phyloP scores from a whole-genome alignment of 2,113 vertebrate species.

The Sprattus sprattus region DNA sequence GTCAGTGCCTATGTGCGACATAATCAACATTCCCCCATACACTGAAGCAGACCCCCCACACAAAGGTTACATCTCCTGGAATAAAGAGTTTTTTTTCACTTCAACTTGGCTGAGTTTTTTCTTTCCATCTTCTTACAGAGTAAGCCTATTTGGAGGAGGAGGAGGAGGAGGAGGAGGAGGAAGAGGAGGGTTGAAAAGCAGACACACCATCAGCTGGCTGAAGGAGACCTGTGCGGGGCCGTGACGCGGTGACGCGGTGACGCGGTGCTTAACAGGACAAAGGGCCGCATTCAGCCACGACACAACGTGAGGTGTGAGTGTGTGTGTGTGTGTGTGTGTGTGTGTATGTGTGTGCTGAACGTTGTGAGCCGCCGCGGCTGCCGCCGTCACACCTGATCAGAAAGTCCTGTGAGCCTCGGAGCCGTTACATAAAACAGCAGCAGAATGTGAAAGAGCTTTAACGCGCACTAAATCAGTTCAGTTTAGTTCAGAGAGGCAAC shows the following conservation, averaged over 20 bases:
- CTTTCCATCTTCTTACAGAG: constrained; percentile 44
- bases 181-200: neutral
- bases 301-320: constrained; percentile 16
- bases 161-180: neutral
- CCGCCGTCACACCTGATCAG: neutral
- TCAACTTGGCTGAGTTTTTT: neutral
- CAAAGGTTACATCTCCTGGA: constrained; percentile 39
- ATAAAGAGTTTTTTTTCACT: constrained; percentile 41
- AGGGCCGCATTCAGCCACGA: constrained; percentile 16
- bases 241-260: neutral
- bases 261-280: constrained; percentile 14
- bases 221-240: neutral
- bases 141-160: constrained; percentile 41
- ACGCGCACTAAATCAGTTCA: neutral
- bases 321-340: too few species aligned
- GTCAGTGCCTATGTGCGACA: constrained; percentile 42
- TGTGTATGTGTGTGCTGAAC: too few species aligned
- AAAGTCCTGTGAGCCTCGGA: neutral
- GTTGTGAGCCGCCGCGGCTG: neutral
- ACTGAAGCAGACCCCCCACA: constrained; percentile 43
- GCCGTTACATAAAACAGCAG: neutral
- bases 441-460: constrained; percentile 5
- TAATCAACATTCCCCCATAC: constrained; percentile 58
- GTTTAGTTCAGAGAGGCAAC: neutral
- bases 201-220: neutral